Percentiles rank a stretch among this genome's conserved stretches.
These are phyloP conservation scores for Ornithoptera alexandrae DNA, from an alignment of 2,888 invertebrate genomes.

Conservation along the genomic window DNA sequence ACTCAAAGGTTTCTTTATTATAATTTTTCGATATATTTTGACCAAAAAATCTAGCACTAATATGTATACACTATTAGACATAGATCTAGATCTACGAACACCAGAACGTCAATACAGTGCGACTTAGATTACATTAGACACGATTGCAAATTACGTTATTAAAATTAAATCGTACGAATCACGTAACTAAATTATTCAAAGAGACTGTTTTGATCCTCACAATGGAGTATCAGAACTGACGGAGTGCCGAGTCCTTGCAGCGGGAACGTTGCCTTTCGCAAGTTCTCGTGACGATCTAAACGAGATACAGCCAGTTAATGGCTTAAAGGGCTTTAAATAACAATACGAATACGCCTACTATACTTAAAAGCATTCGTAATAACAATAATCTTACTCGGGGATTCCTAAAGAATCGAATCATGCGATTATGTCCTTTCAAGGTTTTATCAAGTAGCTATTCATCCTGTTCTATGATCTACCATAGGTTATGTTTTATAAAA, in stretches of 20 bases:
- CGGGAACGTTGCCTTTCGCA: conserved; percentile 37
- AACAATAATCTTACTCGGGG: conserved; percentile 67
- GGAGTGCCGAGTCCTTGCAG: conserved; percentile 34
- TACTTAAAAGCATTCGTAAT: conserved; percentile 57
- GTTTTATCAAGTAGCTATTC: conserved; percentile 36
- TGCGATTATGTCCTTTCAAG: conserved; percentile 54
- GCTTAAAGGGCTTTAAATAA: conserved; percentile 68
- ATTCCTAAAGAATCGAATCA: conserved; percentile 47
- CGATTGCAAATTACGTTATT: conserved; percentile 4
- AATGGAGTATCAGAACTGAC: conserved; percentile 32
- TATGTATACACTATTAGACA: too few relatives aligned
- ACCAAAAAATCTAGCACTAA: too few relatives aligned
- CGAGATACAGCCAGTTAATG: conserved; percentile 57
- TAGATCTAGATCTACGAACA: too few relatives aligned
- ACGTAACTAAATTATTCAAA: conserved; percentile 15
- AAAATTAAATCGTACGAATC: conserved; percentile 23
- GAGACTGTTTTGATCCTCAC: conserved; percentile 14
- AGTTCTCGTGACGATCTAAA: conserved; percentile 58
- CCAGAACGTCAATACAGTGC: background rate
- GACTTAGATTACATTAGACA: background rate
- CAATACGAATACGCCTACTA: conserved; percentile 67
- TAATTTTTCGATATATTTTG: too few relatives aligned
- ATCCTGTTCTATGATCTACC: conserved; percentile 25
- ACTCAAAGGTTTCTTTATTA: too few relatives aligned
- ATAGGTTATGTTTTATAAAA: background rate